Percentiles rank a stretch among this genome's conserved stretches.
phyloP scores from a whole-genome alignment of 2,888 invertebrate species.

The Drosophila neotestacea region DNA sequence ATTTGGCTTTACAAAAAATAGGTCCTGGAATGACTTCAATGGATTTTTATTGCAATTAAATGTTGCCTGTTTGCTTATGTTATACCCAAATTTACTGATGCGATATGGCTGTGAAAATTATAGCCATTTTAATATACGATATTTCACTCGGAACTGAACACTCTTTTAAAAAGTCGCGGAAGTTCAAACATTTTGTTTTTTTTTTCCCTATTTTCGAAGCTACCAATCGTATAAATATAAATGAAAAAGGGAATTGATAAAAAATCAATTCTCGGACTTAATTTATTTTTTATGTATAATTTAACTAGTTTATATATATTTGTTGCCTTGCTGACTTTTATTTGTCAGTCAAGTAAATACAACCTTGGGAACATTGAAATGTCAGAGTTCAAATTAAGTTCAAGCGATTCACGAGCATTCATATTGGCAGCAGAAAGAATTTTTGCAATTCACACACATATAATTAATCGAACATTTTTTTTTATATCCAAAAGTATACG shows the following conservation, averaged over 20 bases:
- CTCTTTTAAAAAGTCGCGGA: neutral
- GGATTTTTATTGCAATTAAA: too few species aligned
- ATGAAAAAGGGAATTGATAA: neutral
- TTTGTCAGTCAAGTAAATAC: neutral
- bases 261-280: neutral
- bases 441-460: constrained; percentile 5
- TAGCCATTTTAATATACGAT: neutral
- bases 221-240: neutral
- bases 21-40: too few species aligned
- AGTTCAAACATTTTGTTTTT: neutral
- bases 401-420: neutral
- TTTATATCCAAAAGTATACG: neutral
- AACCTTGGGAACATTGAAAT: constrained; percentile 5
- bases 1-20: too few species aligned
- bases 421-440: neutral
- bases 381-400: constrained; percentile 17
- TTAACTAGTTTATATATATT: neutral
- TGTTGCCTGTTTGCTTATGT: too few species aligned
- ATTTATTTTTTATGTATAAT: neutral
- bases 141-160: neutral
- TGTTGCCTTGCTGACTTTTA: neutral
- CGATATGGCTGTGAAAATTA: too few species aligned
- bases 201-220: neutral
- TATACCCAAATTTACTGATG: too few species aligned
- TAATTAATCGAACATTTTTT: constrained; percentile 24